Conservation (phyloP, 2,113 vertebrate genomes). For the Oryctolagus cuniculus region mOryCun1.1 NC_091441.1:25176001-25176500, state of each 20-base stretch:
- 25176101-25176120: not conserved
- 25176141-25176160: not conserved
- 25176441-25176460: not conserved
- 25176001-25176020: not conserved
- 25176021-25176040: not conserved
- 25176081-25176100: not conserved
- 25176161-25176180: too few species aligned
- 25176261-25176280: too few species aligned
- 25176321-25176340: not conserved
- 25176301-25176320: not conserved
- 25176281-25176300: not conserved
- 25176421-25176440: not conserved
- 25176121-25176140: fast-evolving
- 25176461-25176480: not conserved
- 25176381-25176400: not conserved
- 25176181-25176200: too few species aligned
- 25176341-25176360: not conserved
- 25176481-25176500: not conserved
- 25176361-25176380: not conserved
- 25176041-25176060: not conserved
- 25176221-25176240: too few species aligned
- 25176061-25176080: not conserved
- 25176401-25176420: not conserved
- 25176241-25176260: too few species aligned
- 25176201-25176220: too few species aligned